Base-by-base conservation (phyloP, 2,113 vertebrate species). In the Noturus placidus region DNA sequence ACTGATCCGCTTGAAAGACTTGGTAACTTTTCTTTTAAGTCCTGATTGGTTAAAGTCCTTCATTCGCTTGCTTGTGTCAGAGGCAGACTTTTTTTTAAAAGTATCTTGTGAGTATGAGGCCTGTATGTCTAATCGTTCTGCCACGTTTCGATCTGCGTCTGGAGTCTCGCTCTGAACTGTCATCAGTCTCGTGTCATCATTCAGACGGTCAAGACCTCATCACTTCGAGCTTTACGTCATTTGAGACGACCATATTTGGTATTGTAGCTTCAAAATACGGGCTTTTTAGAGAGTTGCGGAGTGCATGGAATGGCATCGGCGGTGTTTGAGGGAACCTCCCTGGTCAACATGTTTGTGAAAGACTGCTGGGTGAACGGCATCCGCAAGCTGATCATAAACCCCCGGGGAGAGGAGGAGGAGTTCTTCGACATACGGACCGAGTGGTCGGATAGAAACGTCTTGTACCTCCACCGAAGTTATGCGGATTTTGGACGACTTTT, bases 331-430 rank as follows among this genome's bases (percentile, higher is more conserved):
- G 98, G 98, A 90, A 98, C 97, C 70, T 99, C 97, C 87, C 96
- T 99, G 92, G 97, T 97, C 93, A 99, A 99, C 94, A 99, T 99
- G 97, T 99, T 96, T 91, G 97, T 99, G 90, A 96, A 97, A 91
- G 97, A 97, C 94, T 98, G 97, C 94, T 99, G 98, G 98, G 97
- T 99, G 88, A 99, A 99, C 95, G 98, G 98, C 33, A 94, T 98
- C 92, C 95, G 98, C 84, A 92, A 97, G 67, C 97, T 99, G 86
- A 95, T 98, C 91, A 96, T 99, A 92, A 97, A 94, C 93, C 95
- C 96, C 87, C 93, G 92, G 91, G 98, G 97, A 1, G 97, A 97
- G 92, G 97, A 99, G 93, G 97, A 98, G 94, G 97, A 99, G 90
- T 98, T 99, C 83, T 99, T 96, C 93, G 97, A 99, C 95, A 97